Evolutionary conservation across 2,113 vertebrate genomes (phyloP), one percentile per base, ranked within the genome.

Genomic region (Brevimyrus niger): DNA sequence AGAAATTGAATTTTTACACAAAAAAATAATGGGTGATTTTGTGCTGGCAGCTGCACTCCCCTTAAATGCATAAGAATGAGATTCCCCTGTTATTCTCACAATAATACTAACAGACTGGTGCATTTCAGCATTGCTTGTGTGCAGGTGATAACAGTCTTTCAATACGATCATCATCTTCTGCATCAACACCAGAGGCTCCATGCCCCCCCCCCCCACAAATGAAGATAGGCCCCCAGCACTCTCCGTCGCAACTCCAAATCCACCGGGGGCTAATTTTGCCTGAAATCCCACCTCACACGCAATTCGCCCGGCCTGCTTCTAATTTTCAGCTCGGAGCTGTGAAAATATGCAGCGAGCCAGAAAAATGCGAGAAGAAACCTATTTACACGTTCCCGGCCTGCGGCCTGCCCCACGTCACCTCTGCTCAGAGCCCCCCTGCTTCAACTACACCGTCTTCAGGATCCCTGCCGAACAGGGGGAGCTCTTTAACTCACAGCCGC

Each of bases 281-380:
- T 91, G 91, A 94, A 95, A 96, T 96, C 94, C 94, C 96, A 95
- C 95, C 94, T 94, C 91, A 86, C 89, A 35, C 89, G 91, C 91
- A 89, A 87, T 87, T 87, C 86, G 88, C 86, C 90, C 88, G 87
- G 88, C 90, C 42, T 88, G n/a, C 89, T 90, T 90, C 90, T 87
- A 85, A 89, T 90, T 89, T 91, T 90, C 89, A 91, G 90, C 76
- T 44, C 38, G 89, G 86, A 88, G 88, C 90, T 90, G 91, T 91
- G 90, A 95, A 95, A 94, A 95, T 94, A 95, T 94, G 90, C 93
- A 94, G 92, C 17, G 86, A 92, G 93, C 89, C 90, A 89, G 89
- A 91, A 90, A 94, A 91, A 92, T 46, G 0, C 87, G 55, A 86
- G 90, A 89, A 93, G 92, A 88, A 88, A 88, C 91, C 89, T 91